Evolutionary conservation across 2,888 invertebrate species (phyloP).

Genomic region (Tinea semifulvella): DNA sequence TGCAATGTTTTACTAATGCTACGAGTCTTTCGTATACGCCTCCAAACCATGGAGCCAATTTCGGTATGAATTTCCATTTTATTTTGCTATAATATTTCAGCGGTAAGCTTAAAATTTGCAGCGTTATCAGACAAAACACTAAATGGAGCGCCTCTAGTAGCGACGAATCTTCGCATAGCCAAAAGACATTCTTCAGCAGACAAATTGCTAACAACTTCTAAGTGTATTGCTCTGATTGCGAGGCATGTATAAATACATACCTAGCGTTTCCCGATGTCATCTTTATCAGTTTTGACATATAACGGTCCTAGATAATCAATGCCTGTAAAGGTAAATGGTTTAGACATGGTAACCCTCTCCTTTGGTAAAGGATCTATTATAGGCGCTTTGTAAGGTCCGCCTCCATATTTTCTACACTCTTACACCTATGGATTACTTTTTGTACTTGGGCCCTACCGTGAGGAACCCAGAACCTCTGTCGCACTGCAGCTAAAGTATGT

Average conservation of each 20-base stretch:
- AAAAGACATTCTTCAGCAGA: constrained; percentile 22
- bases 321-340: constrained; percentile 20
- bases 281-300: constrained; percentile 9
- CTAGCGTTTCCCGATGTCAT: constrained; percentile 19
- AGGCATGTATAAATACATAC: constrained; percentile 21
- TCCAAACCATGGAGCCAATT: constrained; percentile 20
- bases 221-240: constrained; percentile 22
- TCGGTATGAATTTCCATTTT: constrained; percentile 18
- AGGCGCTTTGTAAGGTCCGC: constrained; percentile 17
- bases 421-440: too few species aligned
- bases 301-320: constrained; percentile 21
- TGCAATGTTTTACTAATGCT: constrained; percentile 17
- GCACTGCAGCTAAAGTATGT: constrained; percentile 7
- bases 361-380: constrained; percentile 17
- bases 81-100: constrained; percentile 14
- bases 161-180: constrained; percentile 15
- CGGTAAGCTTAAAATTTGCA: constrained; percentile 21
- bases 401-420: constrained; percentile 17
- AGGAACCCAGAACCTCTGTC: constrained; percentile 12
- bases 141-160: constrained; percentile 16
- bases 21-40: constrained; percentile 20
- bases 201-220: constrained; percentile 23
- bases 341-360: constrained; percentile 20
- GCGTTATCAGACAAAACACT: constrained; percentile 21
- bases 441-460: constrained; percentile 6